These are phyloP conservation scores for Euura lappo DNA, from an alignment of 1,140 invertebrate species.

Conservation along the genomic window DNA sequence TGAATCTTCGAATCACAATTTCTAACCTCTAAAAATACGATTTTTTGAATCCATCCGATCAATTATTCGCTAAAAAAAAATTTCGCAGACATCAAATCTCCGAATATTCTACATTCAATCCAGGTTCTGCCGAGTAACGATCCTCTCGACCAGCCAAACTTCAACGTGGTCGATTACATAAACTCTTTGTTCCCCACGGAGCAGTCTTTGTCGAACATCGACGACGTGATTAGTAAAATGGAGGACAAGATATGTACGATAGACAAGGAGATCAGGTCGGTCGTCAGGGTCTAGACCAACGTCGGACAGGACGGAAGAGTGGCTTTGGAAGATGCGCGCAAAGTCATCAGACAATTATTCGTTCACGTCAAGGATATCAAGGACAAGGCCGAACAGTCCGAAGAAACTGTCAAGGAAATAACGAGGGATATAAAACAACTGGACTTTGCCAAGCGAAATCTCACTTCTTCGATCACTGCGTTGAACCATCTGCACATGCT, in stretches of 20 bases:
- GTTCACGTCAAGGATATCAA: slow-evolving; percentile 92
- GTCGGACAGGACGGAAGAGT: slow-evolving; percentile 81
- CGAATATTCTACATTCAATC: no score
- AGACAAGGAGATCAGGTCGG: slow-evolving; percentile 85
- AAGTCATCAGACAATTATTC: slow-evolving; percentile 90
- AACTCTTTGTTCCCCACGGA: slow-evolving; percentile 98
- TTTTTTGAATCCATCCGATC: no score
- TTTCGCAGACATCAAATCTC: no score
- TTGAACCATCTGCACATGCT: slow-evolving; percentile 98
- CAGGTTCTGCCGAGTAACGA: slow-evolving; percentile 89
- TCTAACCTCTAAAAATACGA: slow-evolving; percentile 1
- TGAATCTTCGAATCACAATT: no score
- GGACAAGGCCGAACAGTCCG: slow-evolving; percentile 91
- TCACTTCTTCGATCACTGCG: slow-evolving; percentile 96
- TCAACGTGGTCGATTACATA: slow-evolving; percentile 95
- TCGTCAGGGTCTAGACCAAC: slow-evolving; percentile 87
- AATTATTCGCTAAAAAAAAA: no score
- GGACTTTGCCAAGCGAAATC: slow-evolving; percentile 97
- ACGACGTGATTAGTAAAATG: slow-evolving; percentile 91
- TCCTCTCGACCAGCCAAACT: slow-evolving; percentile 90
- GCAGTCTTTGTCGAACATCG: slow-evolving; percentile 93
- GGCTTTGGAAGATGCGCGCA: slow-evolving; percentile 86
- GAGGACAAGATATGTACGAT: slow-evolving; percentile 82
- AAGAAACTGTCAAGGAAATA: slow-evolving; percentile 97
- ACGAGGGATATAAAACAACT: slow-evolving; percentile 98